Percentiles rank a stretch among this genome's conserved stretches.
These are phyloP conservation scores for Rapana venosa DNA, from an alignment of 2,888 invertebrate genomes.

Conservation along the genomic window DNA sequence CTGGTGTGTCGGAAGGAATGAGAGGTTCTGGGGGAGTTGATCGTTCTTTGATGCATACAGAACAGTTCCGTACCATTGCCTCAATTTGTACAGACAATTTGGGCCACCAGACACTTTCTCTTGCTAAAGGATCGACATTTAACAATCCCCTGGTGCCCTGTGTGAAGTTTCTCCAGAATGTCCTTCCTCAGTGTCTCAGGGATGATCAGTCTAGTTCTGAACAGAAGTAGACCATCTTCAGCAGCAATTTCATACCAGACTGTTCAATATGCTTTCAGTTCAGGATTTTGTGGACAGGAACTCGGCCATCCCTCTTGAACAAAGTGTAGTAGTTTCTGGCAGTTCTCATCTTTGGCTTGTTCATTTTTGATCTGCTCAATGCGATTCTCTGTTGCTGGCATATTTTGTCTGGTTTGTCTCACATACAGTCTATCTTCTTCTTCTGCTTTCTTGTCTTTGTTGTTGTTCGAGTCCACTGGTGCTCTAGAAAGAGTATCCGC, in stretches of 20 bases:
- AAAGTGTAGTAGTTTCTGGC: neutral
- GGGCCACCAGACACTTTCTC: slow-evolving; percentile 34
- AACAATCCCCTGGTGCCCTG: slow-evolving; percentile 30
- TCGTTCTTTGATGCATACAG: slow-evolving; percentile 18
- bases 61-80: slow-evolving; percentile 26
- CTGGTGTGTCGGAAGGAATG: slow-evolving; percentile 5
- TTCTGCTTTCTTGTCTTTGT: no score
- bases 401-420: neutral
- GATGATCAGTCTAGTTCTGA: slow-evolving; percentile 21
- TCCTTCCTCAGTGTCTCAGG: slow-evolving; percentile 22
- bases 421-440: neutral
- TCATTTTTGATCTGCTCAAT: slow-evolving; percentile 19
- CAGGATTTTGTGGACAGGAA: neutral
- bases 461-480: no score
- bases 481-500: slow-evolving; percentile 11
- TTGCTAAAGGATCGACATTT: slow-evolving; percentile 31
- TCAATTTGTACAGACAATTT: slow-evolving; percentile 28
- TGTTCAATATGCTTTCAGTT: slow-evolving; percentile 23
- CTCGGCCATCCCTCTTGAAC: slow-evolving; percentile 26
- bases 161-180: slow-evolving; percentile 26
- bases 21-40: slow-evolving; percentile 26
- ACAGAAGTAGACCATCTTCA: slow-evolving; percentile 22
- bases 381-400: slow-evolving; percentile 14
- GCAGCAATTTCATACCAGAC: neutral
- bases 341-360: neutral